Conservation (phyloP, 2,888 invertebrate genomes). For the Dascillus cervinus region DNA sequence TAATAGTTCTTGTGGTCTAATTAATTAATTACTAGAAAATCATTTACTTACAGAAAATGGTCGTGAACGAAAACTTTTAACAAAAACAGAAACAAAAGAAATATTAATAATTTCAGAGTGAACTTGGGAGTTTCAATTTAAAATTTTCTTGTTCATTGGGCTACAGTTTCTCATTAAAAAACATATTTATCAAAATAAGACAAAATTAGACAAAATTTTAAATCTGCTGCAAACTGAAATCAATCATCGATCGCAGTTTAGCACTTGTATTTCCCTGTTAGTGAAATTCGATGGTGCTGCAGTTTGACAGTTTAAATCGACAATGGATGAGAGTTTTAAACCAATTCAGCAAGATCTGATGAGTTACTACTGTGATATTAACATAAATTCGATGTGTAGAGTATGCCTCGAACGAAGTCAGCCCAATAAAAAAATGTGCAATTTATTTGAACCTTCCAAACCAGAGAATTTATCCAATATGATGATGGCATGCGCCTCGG, state of each 20-base stretch:
- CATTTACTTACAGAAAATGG: too few species aligned
- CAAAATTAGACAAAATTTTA: too few species aligned
- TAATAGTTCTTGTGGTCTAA: too few species aligned
- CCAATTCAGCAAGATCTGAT: constrained; percentile 16
- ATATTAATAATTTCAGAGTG: too few species aligned
- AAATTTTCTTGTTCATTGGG: too few species aligned
- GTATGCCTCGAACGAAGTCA: constrained; percentile 29
- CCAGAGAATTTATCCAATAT: constrained; percentile 23
- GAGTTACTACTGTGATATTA: constrained; percentile 27
- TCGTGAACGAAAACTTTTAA: too few species aligned
- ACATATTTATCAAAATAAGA: too few species aligned
- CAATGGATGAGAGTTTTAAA: constrained; percentile 14
- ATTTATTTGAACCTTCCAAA: constrained; percentile 25
- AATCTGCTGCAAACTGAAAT: too few species aligned
- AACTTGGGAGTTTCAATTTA: too few species aligned
- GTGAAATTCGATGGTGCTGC: not conserved
- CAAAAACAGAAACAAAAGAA: too few species aligned
- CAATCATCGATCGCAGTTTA: not conserved
- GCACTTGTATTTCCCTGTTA: not conserved
- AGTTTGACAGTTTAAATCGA: not conserved
- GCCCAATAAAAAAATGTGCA: constrained; percentile 25
- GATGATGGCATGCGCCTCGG: constrained; percentile 31
- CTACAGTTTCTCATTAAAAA: too few species aligned
- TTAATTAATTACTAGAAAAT: too few species aligned
- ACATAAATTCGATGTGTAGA: constrained; percentile 23